Base-by-base conservation (phyloP, 30 jellyfish, hydroid and myxozoan species). In the Aurelia aurita region DNA sequence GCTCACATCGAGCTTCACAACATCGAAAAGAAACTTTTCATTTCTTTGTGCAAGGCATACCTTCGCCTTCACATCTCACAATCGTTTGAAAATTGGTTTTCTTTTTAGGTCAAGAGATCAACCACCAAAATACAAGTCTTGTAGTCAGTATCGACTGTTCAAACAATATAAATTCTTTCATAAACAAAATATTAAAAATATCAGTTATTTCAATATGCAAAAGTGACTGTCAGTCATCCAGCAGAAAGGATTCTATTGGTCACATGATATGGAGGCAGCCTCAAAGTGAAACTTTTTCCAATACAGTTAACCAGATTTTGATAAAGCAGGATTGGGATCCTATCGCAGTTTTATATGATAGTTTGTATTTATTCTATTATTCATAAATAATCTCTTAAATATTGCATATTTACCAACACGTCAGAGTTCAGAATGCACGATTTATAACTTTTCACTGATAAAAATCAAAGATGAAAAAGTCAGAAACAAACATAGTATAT, bases 231-330 rank as follows among this genome's bases (percentile, higher is more conserved):
- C 12, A 27, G 23, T 21, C 46, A 14, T 55, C 32, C 39, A 9
- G 59, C 58, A 55, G 23, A 2, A 22, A 39, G 3, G 13, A 75
- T 14, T 8, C 26, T 8, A 25, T 59, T 15, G 58, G 87, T 44
- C 75, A 27, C 63, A 59, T 75, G 76, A 53, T 12, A 54, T 75
- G 87, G 87, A 75, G 57, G 76, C 59, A 55, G 46, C 74, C 72
- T 75, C 23, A 66, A 16, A 75, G 72, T 29, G 65, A 26, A 16
- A 73, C 21, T 28, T 75, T 75, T 39, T 75, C 87, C 7, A 58
- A 75, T 26, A 59, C 58, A 2, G 63, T 58, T 6, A 75, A 75
- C 22, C 74, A 75, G 47, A 4, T 75, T n/a, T 16, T 75, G 76
- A 18, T 54, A 8, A 75, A 57, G 59, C 87, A 75, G 21, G 87